A percentile compares a stretch with the other conserved stretches of the same genome.
Conservation (phyloP, 2,797 vertebrate genomes). For the Bryconaethiops microstoma region DNA sequence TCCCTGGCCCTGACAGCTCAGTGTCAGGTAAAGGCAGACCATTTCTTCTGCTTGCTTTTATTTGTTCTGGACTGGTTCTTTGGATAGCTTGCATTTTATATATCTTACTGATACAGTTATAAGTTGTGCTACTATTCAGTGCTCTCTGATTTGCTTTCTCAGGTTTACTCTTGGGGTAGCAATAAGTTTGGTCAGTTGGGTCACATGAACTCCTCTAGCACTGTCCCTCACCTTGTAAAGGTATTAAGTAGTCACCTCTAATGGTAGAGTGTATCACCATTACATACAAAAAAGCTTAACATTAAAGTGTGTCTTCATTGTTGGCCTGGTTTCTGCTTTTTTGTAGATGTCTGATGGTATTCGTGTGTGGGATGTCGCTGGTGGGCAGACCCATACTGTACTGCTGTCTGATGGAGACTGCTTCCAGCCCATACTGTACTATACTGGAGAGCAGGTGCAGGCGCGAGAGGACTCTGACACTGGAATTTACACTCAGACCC, state of each 20-base stretch:
- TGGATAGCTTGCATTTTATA: neutral
- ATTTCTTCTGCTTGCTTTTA: neutral
- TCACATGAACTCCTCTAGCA: constrained; percentile 84
- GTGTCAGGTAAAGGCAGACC: constrained; percentile 84
- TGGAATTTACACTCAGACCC: constrained; percentile 73
- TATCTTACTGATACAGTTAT: neutral
- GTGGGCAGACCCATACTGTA: constrained; percentile 89
- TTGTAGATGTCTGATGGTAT: constrained; percentile 81
- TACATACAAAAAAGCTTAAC: neutral
- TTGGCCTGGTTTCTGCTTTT: neutral
- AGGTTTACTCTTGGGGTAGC: constrained; percentile 97
- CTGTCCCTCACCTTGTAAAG: constrained; percentile 87
- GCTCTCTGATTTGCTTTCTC: constrained; percentile 46
- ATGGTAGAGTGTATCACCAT: neutral
- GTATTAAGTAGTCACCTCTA: constrained; percentile 63
- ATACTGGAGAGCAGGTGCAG: constrained; percentile 81
- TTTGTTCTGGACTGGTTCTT: neutral
- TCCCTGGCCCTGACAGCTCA: constrained; percentile 92
- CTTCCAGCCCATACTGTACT: constrained; percentile 88
- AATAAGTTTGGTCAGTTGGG: constrained; percentile 92
- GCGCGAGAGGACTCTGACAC: constrained; percentile 6
- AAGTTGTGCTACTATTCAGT: neutral
- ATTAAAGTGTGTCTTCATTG: neutral
- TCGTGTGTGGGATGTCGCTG: constrained; percentile 88
- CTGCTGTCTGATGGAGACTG: constrained; percentile 90